These are phyloP conservation scores for Chesias legatella DNA, from an alignment of 2,888 invertebrate genomes.

Conservation along the genomic window DNA sequence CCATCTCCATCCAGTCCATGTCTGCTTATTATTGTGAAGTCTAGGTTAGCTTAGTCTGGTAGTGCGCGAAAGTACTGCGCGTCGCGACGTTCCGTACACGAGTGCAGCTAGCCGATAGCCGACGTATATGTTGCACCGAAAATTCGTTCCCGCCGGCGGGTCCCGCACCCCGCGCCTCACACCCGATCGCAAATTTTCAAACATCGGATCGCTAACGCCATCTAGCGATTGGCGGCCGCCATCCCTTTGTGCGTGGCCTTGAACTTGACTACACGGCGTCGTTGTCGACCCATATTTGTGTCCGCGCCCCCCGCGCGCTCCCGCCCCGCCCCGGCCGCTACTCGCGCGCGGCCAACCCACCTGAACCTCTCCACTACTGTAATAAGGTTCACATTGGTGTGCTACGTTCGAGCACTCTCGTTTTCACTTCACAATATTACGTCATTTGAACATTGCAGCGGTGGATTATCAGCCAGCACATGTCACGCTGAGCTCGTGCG, in stretches of 20 bases:
- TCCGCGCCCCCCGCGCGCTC: conserved; percentile 50
- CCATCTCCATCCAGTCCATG: conserved; percentile 78
- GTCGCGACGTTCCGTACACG: conserved; percentile 75
- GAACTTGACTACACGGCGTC: conserved; percentile 71
- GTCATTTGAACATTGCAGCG: conserved; percentile 52
- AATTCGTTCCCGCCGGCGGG: conserved; percentile 66
- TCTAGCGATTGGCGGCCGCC: conserved; percentile 63
- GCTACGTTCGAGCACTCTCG: conserved; percentile 52
- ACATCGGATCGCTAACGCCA: conserved; percentile 71
- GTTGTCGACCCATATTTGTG: conserved; percentile 72
- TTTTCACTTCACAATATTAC: conserved; percentile 65
- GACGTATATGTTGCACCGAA: conserved; percentile 71
- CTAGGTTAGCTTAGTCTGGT: conserved; percentile 60
- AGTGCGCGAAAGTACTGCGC: conserved; percentile 69
- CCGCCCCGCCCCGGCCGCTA: conserved; percentile 57
- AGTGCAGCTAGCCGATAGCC: conserved; percentile 73
- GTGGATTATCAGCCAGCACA: conserved; percentile 49
- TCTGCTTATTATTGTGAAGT: conserved; percentile 51
- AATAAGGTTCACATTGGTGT: conserved; percentile 61
- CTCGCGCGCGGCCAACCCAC: conserved; percentile 61
- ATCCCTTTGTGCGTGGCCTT: conserved; percentile 65
- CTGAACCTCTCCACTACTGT: conserved; percentile 61
- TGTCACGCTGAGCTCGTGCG: conserved; percentile 18
- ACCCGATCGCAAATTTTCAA: conserved; percentile 68
- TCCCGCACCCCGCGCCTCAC: conserved; percentile 58